Percentiles rank a stretch among this genome's conserved stretches.
Evolutionary conservation across 2,888 invertebrate species (phyloP).

Genomic region (Smittia aterrima): DNA sequence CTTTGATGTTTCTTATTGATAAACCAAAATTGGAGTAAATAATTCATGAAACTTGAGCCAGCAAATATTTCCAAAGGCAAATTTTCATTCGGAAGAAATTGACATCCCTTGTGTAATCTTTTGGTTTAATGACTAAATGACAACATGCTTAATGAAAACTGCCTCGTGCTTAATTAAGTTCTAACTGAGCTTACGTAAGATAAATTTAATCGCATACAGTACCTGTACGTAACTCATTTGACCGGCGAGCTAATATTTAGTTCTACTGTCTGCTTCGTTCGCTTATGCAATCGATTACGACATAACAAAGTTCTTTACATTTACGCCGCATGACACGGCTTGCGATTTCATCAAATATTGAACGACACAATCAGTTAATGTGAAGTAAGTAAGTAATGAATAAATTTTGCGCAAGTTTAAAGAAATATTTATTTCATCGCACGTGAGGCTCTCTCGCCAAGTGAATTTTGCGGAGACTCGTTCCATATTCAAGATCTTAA

Average conservation of each 20-base stretch:
- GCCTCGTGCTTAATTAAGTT: not conserved
- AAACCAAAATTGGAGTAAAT: too few relatives aligned
- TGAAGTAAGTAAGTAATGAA: too few relatives aligned
- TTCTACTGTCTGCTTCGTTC: not conserved
- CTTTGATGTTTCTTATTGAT: too few relatives aligned
- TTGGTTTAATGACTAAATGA: too few relatives aligned
- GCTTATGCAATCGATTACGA: not conserved
- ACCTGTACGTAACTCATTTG: not conserved
- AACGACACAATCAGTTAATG: not conserved
- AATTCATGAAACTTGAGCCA: too few relatives aligned
- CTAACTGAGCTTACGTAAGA: not conserved
- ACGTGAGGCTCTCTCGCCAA: not conserved
- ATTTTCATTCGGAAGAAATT: too few relatives aligned
- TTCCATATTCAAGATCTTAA: not conserved
- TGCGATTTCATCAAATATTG: too few relatives aligned
- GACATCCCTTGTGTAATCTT: too few relatives aligned
- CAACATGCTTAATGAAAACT: not conserved
- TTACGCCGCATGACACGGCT: not conserved
- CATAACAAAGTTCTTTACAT: constrained; percentile 5
- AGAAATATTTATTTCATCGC: not conserved
- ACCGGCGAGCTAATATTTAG: not conserved
- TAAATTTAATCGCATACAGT: too few relatives aligned
- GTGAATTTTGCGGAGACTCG: not conserved
- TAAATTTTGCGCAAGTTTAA: constrained; percentile 21
- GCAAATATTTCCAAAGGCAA: too few relatives aligned